These are phyloP conservation scores for Acleris emargana DNA, from an alignment of 2,888 invertebrate species.

Conservation along the genomic window DNA sequence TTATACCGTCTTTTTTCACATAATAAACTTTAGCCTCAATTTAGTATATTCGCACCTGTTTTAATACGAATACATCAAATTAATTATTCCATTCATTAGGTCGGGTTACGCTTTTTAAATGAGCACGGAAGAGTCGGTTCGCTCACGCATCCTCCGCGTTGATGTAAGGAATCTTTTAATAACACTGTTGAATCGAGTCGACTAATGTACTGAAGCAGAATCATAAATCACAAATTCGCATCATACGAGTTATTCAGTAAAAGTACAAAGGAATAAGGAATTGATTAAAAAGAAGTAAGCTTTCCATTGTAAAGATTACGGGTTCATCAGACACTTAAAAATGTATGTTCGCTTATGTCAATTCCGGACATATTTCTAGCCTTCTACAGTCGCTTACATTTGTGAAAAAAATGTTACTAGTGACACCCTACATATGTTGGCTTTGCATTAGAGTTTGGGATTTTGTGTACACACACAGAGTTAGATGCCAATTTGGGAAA, in stretches of 20 bases:
- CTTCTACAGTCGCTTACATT: no score
- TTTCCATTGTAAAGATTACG: not conserved
- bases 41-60: no score
- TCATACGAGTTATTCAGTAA: not conserved
- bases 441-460: no score
- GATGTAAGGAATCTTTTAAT: not conserved
- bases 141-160: not conserved
- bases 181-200: not conserved
- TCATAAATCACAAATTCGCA: not conserved
- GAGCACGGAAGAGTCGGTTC: slow-evolving; percentile 12
- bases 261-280: not conserved
- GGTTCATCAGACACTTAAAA: no score
- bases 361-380: no score
- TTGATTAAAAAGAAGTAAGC: not conserved
- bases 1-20: not conserved
- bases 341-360: no score
- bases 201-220: not conserved
- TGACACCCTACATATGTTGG: no score
- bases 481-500: no score
- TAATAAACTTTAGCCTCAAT: not conserved
- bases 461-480: no score
- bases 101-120: slow-evolving; percentile 13
- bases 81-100: not conserved
- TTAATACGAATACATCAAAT: not conserved
- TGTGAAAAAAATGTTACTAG: no score